Evolutionary conservation across 2,113 vertebrate species (phyloP).

Genomic region (Panurus biarmicus): DNA sequence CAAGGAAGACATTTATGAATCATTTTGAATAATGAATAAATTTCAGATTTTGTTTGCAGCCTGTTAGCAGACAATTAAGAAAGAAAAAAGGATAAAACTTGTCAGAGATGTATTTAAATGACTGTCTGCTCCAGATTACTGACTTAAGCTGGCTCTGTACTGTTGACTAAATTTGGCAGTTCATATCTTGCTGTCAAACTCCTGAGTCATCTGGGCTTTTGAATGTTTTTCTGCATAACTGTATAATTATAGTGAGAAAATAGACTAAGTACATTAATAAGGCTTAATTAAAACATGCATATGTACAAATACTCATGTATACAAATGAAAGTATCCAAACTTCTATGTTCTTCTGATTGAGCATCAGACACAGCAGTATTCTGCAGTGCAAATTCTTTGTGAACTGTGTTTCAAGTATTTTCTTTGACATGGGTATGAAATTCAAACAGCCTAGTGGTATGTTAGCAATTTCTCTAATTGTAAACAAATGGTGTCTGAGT

Average conservation of each 20-base stretch:
- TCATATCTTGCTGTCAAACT: neutral
- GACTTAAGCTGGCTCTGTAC: neutral
- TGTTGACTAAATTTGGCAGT: neutral
- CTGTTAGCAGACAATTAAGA: constrained; percentile 38
- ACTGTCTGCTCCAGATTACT: constrained; percentile 4
- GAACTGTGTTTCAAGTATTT: neutral
- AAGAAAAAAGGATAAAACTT: constrained; percentile 5
- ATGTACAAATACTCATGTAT: neutral
- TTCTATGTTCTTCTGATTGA: neutral
- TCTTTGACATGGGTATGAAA: neutral
- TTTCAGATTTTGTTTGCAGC: neutral
- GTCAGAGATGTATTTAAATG: constrained; percentile 30
- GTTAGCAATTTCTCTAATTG: neutral
- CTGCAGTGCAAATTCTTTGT: neutral
- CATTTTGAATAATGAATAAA: constrained; percentile 47
- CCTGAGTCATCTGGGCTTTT: constrained; percentile 15
- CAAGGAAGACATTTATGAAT: constrained; percentile 29
- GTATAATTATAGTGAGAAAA: constrained; percentile 10
- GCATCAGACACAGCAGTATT: neutral
- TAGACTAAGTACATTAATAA: neutral
- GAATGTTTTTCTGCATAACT: neutral
- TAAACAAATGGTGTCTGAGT: neutral
- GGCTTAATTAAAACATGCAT: constrained; percentile 4
- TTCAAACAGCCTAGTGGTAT: neutral
- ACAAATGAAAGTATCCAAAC: neutral